Base-by-base conservation (phyloP, 2,113 vertebrate species). In the Podilymbus podiceps region DNA sequence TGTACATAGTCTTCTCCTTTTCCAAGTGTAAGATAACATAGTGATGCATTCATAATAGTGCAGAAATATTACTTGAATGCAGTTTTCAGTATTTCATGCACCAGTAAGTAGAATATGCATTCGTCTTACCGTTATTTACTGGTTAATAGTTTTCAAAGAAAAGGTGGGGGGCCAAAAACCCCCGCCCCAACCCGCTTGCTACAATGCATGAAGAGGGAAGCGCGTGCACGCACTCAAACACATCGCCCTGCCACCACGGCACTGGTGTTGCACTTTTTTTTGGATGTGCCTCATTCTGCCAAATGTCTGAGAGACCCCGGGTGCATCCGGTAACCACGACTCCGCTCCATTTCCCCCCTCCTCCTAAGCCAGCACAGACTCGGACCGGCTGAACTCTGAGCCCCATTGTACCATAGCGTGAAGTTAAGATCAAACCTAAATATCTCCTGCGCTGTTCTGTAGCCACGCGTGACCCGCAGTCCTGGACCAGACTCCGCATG, bases 401-500 rank as follows among this genome's bases (percentile, higher is more conserved):
- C 96, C 96, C 96, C 85, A 1, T 95, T 96, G 96, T 98, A 97
- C 95, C 88, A 94, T 97, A 96, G 91, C 11, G 96, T 96, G 97
- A 97, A 91, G 93, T 89, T 94, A 42, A 92, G 93, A 89, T 97
- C 97, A 95, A 95, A 72, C 94, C 94, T 72, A 76, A 68, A 33
- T 63, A 75, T 85, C 95, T 98, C 96, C 96, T 92, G 90, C 91
- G 96, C 98, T 98, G 96, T 97, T 97, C 96, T 38, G 74, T 95
- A 89, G 96, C 93, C 90, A 93, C 96, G 85, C 55, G 97, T 97
- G 96, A 97, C 97, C 98, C 98, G 98, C 98, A 98, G 98, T 95
- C 98, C 98, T 98, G 98, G 98, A 98, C 98, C 97, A 97, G 97
- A 95, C 97, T 97, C 98, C 98, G 98, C 98, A 99, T 98, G 98